Evolutionary conservation across 2,113 vertebrate genomes (phyloP), one percentile per base, ranked within the genome.

Genomic region (Poecile atricapillus): DNA sequence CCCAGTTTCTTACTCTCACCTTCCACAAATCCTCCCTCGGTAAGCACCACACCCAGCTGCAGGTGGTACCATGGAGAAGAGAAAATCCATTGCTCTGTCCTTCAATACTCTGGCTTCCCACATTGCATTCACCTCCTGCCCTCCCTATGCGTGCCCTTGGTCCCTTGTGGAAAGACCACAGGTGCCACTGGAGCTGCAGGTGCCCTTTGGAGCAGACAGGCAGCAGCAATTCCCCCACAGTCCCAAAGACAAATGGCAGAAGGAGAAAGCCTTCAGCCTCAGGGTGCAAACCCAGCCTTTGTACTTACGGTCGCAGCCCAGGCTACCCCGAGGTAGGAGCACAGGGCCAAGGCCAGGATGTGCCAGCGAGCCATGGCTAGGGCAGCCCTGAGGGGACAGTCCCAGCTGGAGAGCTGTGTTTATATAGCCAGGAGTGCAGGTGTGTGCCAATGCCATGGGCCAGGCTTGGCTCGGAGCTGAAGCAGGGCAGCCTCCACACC

Each of bases 11-110:
- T 97, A 81, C 56, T 99, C 50, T 98, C 35, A 0, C 99, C 99
- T 97, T 99, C 60, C 76, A 99, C 99, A 90, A 98, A 98, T 43
- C 99, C 99, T 2, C 99, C 98, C 91, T 99, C 99, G 0, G 99
- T 99, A 95, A 78, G 28, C 71, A 99, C 99, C 3, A 97, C 92
- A 4, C 99, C 99, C 64, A 99, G 97, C 99, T 99, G 46, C 27
- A 76, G 6, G 7, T 5, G 7, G 13, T 0, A 75, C 47, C 79
- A 28, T 7, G 1, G 30, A 73, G 67, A 86, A 92, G 35, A 89
- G 70, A 91, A 59, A 87, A 70, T 78, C 30, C 35, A 15, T 63
- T 59, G 23, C 52, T 87, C 22, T 49, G 28, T 37, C 20, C 31
- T 76, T 71, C n/a, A 7, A 11, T 9, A 9, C 12, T 69, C 37